Evolutionary conservation across 2,888 invertebrate species (phyloP), one percentile per base, ranked within the genome.

Genomic region (Rhagonycha fulva): DNA sequence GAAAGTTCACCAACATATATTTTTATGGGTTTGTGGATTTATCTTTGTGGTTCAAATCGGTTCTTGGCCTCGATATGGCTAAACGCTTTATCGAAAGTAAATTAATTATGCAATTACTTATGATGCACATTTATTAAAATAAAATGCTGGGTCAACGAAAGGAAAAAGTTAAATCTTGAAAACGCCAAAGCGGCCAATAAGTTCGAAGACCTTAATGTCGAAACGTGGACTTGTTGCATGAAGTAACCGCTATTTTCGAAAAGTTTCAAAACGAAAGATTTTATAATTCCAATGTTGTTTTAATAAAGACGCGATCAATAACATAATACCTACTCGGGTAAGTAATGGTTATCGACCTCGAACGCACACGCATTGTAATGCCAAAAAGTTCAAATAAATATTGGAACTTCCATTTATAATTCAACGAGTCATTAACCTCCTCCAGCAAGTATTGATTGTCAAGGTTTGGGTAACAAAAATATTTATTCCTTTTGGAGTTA

Each of bases 21-120:
- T 71, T 75, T 71, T 75, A 30, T 75, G 71, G 75, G 75, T 75
- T 71, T 75, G 62, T 75, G 75, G 75, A 68, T 68, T 24, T 61
- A 32, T 71, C 62, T 70, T 70, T 24, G 63, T 60, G 74, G 63
- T 70, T 66, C 66, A 32, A 24, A 68, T 19, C 7, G 62, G 32
- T 74, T 63, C 70, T 30, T 30, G 68, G 73, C 73, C 68, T 73
- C 69, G 69, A 68, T 73, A 69, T 24, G 19, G 23, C n/a, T 32
- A 69, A 62, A 69, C 30, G 70, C 23, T 70, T 47, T 74, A 74
- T 70, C 70, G 74, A 74, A 74, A 74, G 74, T 74, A 74, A 74
- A 74, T 70, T 74, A 74, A 70, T 74, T 74, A 70, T 66, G 66
- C 63, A 66, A 66, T 66, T 66, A 66, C 63, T 24, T 66, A 66